phyloP scores from a whole-genome alignment of 2,888 invertebrate species.

The Notodonta ziczac region DNA sequence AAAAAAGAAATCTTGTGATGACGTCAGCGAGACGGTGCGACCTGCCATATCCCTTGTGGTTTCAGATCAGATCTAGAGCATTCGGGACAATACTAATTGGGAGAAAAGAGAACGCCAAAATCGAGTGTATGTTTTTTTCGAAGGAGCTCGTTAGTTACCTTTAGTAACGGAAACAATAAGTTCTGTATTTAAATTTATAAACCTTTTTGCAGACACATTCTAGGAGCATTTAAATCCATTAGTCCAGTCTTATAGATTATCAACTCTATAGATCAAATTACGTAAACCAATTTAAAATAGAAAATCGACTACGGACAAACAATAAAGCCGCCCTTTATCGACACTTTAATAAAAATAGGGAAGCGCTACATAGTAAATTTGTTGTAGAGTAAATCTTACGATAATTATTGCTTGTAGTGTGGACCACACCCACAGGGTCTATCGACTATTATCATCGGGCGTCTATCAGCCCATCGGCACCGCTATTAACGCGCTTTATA shows the following conservation, averaged over 20 bases:
- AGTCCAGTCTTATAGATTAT: not conserved
- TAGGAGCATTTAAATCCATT: not conserved
- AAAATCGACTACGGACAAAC: constrained; percentile 16
- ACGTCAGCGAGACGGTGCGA: not conserved
- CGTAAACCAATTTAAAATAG: not conserved
- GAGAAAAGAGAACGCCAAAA: not conserved
- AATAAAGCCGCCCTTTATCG: constrained; percentile 24
- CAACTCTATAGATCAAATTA: not conserved
- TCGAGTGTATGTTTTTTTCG: not conserved
- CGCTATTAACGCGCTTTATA: constrained; percentile 54
- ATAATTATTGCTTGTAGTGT: constrained; percentile 38
- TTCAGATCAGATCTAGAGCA: constrained; percentile 2
- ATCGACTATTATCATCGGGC: constrained; percentile 47
- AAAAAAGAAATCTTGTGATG: no score
- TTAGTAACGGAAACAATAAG: not conserved
- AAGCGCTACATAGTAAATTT: constrained; percentile 29
- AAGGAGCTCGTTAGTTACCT: not conserved
- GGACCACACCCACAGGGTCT: constrained; percentile 55
- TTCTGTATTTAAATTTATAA: not conserved
- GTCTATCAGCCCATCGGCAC: constrained; percentile 53
- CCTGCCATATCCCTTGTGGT: not conserved
- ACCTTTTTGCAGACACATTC: not conserved
- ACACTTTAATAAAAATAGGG: constrained; percentile 38
- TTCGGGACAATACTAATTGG: constrained; percentile 1
- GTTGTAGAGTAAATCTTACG: constrained; percentile 49